Evolutionary conservation across 2,113 vertebrate genomes (phyloP), one percentile per base, ranked within the genome.

Genomic region (Maccullochella peelii): DNA sequence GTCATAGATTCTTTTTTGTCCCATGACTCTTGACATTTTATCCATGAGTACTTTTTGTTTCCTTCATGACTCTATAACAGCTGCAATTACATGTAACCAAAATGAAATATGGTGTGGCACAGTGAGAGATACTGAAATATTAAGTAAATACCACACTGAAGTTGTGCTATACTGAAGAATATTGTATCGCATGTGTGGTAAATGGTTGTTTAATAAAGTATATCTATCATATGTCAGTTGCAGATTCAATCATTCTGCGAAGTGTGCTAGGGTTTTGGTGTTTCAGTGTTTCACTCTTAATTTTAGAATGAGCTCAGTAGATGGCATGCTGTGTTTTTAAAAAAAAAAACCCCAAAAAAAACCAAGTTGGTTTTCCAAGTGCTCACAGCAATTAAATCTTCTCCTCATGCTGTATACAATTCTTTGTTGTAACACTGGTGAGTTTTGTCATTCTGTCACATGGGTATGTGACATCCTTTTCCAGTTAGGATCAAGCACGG

Each of bases 331-430:
- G 66, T 49, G 21, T 42, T 38, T 58, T 20, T 9, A 27, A 62
- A 23, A 78, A 82, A 80, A 73, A 79, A 61, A 30, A n/a, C n/a
- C n/a, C n/a, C n/a, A 62, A n/a, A 79, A 78, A 80, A 73, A 79
- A 62, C 20, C 5, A 54, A 11, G 75, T 47, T 77, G 36, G 27
- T 74, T 65, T 70, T 70, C 8, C 30, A 66, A 59, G 23, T 27
- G n/a, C 55, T 69, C 55, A 65, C 61, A 30, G 58, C 67, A 77
- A 66, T 77, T 74, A 83, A 76, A 72, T 67, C 27, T 57, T 33
- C 30, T 50, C 27, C 59, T 85, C 50, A 8, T 25, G 27, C 38
- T 57, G 84, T 47, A 44, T 61, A 73, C 36, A 49, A 11, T n/a
- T 49, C 57, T 70, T 54, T 83, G 71, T 62, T 77, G 47, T 50